A percentile compares a stretch with the other conserved stretches of the same genome.
phyloP scores from a whole-genome alignment of 2,888 invertebrate genomes.

The Hoplodrina blanda region DNA sequence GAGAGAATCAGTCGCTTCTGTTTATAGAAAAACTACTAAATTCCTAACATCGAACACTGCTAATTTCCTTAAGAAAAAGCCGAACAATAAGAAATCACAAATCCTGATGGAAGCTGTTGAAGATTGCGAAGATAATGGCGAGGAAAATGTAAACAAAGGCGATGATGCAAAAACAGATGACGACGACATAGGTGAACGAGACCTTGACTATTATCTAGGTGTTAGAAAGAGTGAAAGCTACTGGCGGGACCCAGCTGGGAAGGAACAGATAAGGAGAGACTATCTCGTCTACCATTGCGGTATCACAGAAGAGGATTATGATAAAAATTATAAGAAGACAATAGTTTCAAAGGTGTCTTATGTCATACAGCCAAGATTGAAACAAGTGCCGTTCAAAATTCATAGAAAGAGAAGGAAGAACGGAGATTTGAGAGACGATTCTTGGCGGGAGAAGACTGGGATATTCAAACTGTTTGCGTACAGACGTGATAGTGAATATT shows the following conservation, averaged over 20 bases:
- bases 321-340: slow-evolving; percentile 76
- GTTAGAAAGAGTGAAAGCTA: slow-evolving; percentile 82
- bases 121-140: slow-evolving; percentile 52
- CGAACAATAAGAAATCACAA: slow-evolving; percentile 77
- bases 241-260: slow-evolving; percentile 84
- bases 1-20: slow-evolving; percentile 84
- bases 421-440: slow-evolving; percentile 77
- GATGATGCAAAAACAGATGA: slow-evolving; percentile 66
- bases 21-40: slow-evolving; percentile 86
- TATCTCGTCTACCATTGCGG: slow-evolving; percentile 86
- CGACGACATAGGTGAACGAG: slow-evolving; percentile 80
- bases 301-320: slow-evolving; percentile 83
- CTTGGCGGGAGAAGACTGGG: slow-evolving; percentile 83
- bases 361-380: slow-evolving; percentile 76
- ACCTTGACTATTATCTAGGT: slow-evolving; percentile 85
- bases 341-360: slow-evolving; percentile 69
- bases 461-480: slow-evolving; percentile 83
- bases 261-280: slow-evolving; percentile 85
- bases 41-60: slow-evolving; percentile 82
- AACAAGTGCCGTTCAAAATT: slow-evolving; percentile 87
- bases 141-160: slow-evolving; percentile 62
- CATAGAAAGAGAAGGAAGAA: slow-evolving; percentile 77
- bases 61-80: slow-evolving; percentile 80
- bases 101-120: slow-evolving; percentile 73
- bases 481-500: slow-evolving; percentile 81